Conservation (phyloP, 2,797 vertebrate genomes). For the Centropyge bicolor region DNA sequence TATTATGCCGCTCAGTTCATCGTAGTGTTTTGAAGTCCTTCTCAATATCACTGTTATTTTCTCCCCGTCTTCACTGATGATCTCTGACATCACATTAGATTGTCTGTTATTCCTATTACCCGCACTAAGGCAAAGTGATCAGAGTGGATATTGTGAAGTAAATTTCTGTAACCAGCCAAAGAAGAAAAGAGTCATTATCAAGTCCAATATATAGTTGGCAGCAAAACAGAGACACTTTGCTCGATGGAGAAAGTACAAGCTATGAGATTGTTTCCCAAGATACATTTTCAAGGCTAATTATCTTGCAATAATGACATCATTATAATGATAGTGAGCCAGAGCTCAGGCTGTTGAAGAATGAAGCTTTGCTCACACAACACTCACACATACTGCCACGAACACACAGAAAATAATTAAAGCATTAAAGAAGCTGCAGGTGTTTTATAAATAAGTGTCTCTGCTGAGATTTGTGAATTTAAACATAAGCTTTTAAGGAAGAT, state of each 20-base stretch:
- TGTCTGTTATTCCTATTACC: conserved; percentile 56
- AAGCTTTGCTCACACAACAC: conserved; percentile 38
- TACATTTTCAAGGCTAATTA: conserved; percentile 75
- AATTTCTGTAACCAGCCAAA: conserved; percentile 62
- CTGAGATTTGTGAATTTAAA: neutral
- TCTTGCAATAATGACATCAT: conserved; percentile 73
- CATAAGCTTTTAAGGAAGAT: neutral
- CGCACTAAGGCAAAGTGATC: conserved; percentile 50
- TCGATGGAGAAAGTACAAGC: conserved; percentile 54
- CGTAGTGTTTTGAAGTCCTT: conserved; percentile 41
- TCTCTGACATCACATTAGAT: conserved; percentile 70
- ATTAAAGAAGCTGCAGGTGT: conserved; percentile 16
- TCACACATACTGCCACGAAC: neutral
- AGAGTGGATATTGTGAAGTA: conserved; percentile 51
- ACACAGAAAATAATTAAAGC: conserved; percentile 1
- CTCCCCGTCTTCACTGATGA: conserved; percentile 45
- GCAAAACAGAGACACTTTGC: conserved; percentile 62
- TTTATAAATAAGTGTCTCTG: conserved; percentile 7
- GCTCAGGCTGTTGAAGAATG: conserved; percentile 49
- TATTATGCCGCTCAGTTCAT: conserved; percentile 40
- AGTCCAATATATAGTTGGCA: conserved; percentile 66
- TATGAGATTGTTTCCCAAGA: conserved; percentile 68
- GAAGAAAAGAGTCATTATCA: conserved; percentile 69
- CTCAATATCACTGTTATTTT: conserved; percentile 34
- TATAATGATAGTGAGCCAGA: conserved; percentile 63